Conservation (phyloP, 2,888 invertebrate species). For the Clitarchus hookeri region DNA sequence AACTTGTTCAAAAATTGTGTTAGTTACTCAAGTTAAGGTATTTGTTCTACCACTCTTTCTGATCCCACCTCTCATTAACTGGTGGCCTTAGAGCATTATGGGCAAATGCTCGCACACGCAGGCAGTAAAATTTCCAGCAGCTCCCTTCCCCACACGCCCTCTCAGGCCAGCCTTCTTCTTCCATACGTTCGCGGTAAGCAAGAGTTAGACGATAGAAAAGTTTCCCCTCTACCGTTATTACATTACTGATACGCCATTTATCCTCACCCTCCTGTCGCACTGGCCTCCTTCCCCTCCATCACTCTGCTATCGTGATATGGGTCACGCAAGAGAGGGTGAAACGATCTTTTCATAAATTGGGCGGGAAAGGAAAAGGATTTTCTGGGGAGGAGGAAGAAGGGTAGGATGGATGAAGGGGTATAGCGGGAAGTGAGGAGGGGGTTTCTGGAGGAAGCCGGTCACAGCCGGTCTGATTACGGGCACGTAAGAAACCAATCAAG, state of each 20-base stretch:
- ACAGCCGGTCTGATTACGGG: not conserved
- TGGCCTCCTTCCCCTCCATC: not conserved
- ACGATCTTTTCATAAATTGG: constrained; percentile 14
- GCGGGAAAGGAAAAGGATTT: constrained; percentile 2
- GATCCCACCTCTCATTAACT: not conserved
- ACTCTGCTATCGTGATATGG: not conserved
- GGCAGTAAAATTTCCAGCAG: not conserved
- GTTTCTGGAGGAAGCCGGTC: not conserved
- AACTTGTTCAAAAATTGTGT: too few species aligned
- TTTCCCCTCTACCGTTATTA: not conserved
- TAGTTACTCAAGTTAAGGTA: too few species aligned
- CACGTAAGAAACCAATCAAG: constrained; percentile 14
- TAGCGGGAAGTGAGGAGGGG: not conserved
- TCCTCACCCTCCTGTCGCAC: not conserved
- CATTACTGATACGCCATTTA: constrained; percentile 1
- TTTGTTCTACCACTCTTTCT: too few species aligned
- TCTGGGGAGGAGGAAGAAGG: not conserved
- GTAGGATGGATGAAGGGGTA: not conserved
- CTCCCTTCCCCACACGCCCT: too few species aligned
- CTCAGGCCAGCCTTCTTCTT: not conserved
- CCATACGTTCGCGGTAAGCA: not conserved
- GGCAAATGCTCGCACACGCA: not conserved
- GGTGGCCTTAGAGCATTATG: not conserved
- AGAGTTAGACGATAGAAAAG: not conserved
- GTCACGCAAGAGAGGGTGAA: constrained; percentile 1